phyloP scores from a whole-genome alignment of 2,113 vertebrate species.

The Pituophis catenifer region DNA sequence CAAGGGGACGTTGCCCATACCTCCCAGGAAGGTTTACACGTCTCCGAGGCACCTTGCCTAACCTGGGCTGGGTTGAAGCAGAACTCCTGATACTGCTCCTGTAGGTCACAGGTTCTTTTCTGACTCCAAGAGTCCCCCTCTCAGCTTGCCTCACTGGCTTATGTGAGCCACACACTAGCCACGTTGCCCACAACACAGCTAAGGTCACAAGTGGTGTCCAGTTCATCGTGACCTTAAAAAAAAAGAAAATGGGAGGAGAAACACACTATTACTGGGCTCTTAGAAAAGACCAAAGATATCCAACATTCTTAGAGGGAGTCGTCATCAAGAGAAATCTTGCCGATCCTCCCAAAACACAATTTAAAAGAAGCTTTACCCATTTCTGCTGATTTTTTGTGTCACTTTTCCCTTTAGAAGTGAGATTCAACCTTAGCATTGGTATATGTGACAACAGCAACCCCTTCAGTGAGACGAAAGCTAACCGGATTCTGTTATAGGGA shows the following conservation, averaged over 20 bases:
- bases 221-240: constrained; percentile 71
- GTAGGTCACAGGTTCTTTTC: constrained; percentile 48
- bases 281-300: background rate
- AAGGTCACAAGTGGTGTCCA: constrained; percentile 68
- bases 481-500: background rate
- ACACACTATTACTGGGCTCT: background rate
- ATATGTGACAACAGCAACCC: background rate
- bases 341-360: background rate
- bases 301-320: no score
- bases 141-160: constrained; percentile 36
- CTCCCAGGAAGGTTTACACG: background rate
- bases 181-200: constrained; percentile 73
- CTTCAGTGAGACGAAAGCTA: background rate
- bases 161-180: constrained; percentile 71
- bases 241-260: background rate
- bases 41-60: constrained; percentile 41
- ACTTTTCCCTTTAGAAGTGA: background rate
- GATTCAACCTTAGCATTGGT: background rate
- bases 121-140: constrained; percentile 44
- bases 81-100: constrained; percentile 36
- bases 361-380: background rate
- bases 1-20: constrained; percentile 35
- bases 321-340: background rate
- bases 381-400: background rate
- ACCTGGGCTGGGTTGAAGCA: constrained; percentile 46